Percentiles rank a stretch among this genome's conserved stretches.
phyloP scores from a whole-genome alignment of 2,797 vertebrate species.

The Lophius americanus region DNA sequence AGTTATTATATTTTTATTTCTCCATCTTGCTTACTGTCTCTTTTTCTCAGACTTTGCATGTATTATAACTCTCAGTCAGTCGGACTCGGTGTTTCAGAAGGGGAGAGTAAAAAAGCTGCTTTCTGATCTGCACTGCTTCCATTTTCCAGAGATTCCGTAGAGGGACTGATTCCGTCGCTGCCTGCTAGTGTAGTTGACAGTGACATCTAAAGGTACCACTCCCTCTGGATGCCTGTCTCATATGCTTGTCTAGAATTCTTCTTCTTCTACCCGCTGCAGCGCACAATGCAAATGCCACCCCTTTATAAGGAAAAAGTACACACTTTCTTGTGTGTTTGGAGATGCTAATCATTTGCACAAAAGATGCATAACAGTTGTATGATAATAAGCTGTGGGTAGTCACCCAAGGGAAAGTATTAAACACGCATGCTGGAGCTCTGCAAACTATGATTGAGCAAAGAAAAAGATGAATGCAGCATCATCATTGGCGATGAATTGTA shows the following conservation, averaged over 20 bases:
- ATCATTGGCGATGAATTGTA: slow-evolving; percentile 12
- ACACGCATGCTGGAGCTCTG: slow-evolving; percentile 13
- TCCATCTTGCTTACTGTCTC: slow-evolving; percentile 20
- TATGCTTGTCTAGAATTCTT: slow-evolving; percentile 28
- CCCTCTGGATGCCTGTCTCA: slow-evolving; percentile 51
- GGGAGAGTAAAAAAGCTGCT: slow-evolving; percentile 10
- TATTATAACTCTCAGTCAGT: slow-evolving; percentile 27
- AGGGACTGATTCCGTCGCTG: slow-evolving; percentile 55
- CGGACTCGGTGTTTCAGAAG: slow-evolving; percentile 36
- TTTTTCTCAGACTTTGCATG: slow-evolving; percentile 27
- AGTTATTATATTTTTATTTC: slow-evolving; percentile 12
- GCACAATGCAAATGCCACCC: slow-evolving; percentile 13
- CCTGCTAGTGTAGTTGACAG: slow-evolving; percentile 58
- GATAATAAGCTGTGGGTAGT: slow-evolving; percentile 27
- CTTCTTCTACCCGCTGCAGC: slow-evolving; percentile 13
- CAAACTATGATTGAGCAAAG: slow-evolving; percentile 19
- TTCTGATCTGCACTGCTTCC: slow-evolving; percentile 52
- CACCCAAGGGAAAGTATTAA: slow-evolving; percentile 25
- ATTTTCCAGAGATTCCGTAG: slow-evolving; percentile 60
- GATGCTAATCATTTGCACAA: slow-evolving; percentile 31
- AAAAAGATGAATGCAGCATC: slow-evolving; percentile 31
- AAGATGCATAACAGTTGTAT: slow-evolving; percentile 15
- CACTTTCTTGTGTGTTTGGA: slow-evolving; percentile 30
- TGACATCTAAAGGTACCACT: slow-evolving; percentile 61
- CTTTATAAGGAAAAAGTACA: slow-evolving; percentile 17